Base-by-base conservation (phyloP, 2,113 vertebrate genomes). In the Lepus timidus region DNA sequence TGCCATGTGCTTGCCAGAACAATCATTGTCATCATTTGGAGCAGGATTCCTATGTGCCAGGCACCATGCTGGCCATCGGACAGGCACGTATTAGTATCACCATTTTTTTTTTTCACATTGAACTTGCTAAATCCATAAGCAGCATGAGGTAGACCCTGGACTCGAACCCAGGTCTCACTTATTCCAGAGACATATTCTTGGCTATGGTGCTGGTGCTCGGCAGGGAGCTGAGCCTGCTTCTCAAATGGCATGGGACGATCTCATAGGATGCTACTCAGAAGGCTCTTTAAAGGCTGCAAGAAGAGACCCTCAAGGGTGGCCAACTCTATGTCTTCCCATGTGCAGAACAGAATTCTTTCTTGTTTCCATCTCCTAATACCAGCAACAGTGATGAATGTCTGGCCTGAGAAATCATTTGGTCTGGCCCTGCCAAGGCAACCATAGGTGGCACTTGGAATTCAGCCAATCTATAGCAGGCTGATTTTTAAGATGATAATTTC, bases 1-100 rank as follows among this genome's bases (percentile, higher is more conserved):
- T 4, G 74, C 33, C 68, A 74, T 78, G 70, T 85, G 68, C 71
- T 44, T 95, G n/a, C 61, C 74, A 95, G 67, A 90, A 84, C 25
- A 75, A 61, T 39, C 82, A 58, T 58, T 76, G 64, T 44, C 71
- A 71, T 67, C 78, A 85, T 82, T 82, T 94, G 55, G 68, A 27
- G 49, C n/a, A 64, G 33, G 36, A 75, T 49, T 71, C 52, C 58
- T 79, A 62, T 78, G 64, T 70, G 27, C 25, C 51, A 89, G 51
- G 74, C 22, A 79, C 49, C 20, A 29, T 51, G 49, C 83, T 71
- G n/a, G 88, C 29, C 62, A 78, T 82, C 20, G 85, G 39, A 44
- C 13, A 73, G 52, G 64, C 61, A 86, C 89, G 85, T 49, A 61
- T 87, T 92, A 62, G 74, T 88, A 65, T 82, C 8, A 33, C 6